Conservation (phyloP, 35 echinoderm and acorn worm species). For the Apostichopus parvimensis region DNA sequence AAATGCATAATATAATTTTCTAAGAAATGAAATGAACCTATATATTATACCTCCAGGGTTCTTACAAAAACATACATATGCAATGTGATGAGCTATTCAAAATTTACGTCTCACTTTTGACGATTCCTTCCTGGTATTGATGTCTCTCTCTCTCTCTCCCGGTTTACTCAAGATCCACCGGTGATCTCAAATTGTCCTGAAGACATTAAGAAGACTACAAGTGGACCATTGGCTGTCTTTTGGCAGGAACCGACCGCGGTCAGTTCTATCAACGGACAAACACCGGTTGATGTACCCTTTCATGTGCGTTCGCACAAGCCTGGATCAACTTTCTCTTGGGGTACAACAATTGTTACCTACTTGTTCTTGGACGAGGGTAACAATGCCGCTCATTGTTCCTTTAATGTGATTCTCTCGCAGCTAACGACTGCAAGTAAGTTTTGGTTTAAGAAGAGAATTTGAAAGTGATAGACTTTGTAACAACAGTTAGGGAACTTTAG, state of each 20-base stretch:
- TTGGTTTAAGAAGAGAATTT: too few relatives aligned
- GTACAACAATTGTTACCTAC: background rate
- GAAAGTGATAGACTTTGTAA: background rate
- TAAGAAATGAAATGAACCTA: too few relatives aligned
- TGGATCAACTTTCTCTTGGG: background rate
- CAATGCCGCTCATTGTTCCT: background rate
- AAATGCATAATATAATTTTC: too few relatives aligned
- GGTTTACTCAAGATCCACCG: background rate
- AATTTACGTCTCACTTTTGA: too few relatives aligned
- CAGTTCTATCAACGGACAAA: background rate
- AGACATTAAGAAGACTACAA: background rate
- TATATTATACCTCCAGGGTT: too few relatives aligned
- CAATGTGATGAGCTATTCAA: too few relatives aligned
- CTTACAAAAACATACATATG: too few relatives aligned
- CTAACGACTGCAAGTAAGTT: too few relatives aligned
- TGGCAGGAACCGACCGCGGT: slow-evolving; percentile 18
- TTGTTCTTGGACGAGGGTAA: background rate
- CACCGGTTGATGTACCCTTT: background rate
- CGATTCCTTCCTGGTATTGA: too few relatives aligned
- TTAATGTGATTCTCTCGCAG: background rate
- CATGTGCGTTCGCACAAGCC: background rate
- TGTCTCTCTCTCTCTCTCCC: too few relatives aligned
- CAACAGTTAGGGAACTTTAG: background rate
- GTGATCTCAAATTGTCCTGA: background rate
- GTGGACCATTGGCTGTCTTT: background rate